Base-by-base conservation (phyloP, 2,888 invertebrate genomes). In the Ernsta delagoae region DNA sequence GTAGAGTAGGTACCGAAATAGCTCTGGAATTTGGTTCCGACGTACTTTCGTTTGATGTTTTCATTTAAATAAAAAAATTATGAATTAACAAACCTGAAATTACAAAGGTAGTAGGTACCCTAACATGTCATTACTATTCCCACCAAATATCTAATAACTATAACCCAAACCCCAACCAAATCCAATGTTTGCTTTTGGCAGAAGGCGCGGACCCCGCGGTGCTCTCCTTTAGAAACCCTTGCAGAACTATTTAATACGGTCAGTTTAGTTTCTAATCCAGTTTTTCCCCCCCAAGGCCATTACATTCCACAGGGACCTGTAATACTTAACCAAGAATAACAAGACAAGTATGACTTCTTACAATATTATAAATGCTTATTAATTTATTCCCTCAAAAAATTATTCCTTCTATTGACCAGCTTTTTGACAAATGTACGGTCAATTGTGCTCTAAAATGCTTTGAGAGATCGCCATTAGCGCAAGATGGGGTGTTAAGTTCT, bases 361-460 rank as follows among this genome's bases (percentile, higher is more conserved):
- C 7, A 41, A 12, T 12, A 5, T 45, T 12, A 12, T 24, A 24
- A 24, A 24, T 3, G 24, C 1, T 24, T 1, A 24, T 57, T 34
- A n/a, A 56, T 24, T n/a, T 11, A 36, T 36, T 54, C 9, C 34
- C 12, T n/a, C 12, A 57, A 57, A 36, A 36, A 57, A 11, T 12
- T 65, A 16, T 65, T 57, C 34, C 31, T 65, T n/a, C 50, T 36
- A 59, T 41, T 53, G 41, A 43, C n/a, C 4, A 36, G 9, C 43
- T 50, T 12, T 65, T 65, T 65, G 50, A 59, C 41, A 59, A 60
- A 66, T 60, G 59, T 50, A 12, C 11, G 59, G 66, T 66, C 60
- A 66, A 60, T 54, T 60, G 54, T 60, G 31, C 41, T 66, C 53
- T 16, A 39, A 48, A 59, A 59, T n/a, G 48, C 36, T 65, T 59